Conservation (phyloP, 1,140 invertebrate species). For the Orius insidiosus region DNA sequence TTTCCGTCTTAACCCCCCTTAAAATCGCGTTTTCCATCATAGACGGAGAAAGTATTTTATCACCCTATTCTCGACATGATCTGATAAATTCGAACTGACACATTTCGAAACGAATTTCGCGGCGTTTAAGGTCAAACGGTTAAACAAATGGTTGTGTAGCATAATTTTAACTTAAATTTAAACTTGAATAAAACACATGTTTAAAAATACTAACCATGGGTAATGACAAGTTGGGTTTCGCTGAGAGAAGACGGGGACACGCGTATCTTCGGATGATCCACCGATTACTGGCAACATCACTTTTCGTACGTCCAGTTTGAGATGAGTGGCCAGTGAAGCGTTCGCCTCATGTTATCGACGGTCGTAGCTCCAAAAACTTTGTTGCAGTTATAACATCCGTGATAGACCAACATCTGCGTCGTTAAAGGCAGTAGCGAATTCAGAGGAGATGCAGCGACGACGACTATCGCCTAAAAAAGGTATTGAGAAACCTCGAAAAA, state of each 20-base stretch:
- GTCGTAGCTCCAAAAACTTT: slow-evolving; percentile 63
- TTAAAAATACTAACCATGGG: neutral
- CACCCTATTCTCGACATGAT: neutral
- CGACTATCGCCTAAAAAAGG: slow-evolving; percentile 12
- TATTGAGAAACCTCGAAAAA: neutral
- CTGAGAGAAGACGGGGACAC: slow-evolving; percentile 66
- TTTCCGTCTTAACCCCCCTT: too few species aligned
- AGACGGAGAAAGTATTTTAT: neutral
- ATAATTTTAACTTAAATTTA: neutral
- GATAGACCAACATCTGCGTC: neutral
- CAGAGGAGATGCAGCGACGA: slow-evolving; percentile 11
- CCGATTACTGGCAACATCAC: slow-evolving; percentile 65
- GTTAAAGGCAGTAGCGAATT: slow-evolving; percentile 10
- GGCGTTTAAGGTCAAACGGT: neutral
- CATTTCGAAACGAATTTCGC: neutral
- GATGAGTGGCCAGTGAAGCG: slow-evolving; percentile 38
- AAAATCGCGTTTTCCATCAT: neutral
- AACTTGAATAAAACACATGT: neutral
- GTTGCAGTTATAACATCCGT: slow-evolving; percentile 41
- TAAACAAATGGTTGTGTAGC: neutral
- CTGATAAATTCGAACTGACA: neutral
- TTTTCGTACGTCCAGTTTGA: slow-evolving; percentile 39
- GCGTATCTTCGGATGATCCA: slow-evolving; percentile 59
- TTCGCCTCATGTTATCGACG: slow-evolving; percentile 60
- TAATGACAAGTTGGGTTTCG: slow-evolving; percentile 19